phyloP scores from a whole-genome alignment of 1,140 invertebrate genomes.

The Ooceraea biroi region DNA sequence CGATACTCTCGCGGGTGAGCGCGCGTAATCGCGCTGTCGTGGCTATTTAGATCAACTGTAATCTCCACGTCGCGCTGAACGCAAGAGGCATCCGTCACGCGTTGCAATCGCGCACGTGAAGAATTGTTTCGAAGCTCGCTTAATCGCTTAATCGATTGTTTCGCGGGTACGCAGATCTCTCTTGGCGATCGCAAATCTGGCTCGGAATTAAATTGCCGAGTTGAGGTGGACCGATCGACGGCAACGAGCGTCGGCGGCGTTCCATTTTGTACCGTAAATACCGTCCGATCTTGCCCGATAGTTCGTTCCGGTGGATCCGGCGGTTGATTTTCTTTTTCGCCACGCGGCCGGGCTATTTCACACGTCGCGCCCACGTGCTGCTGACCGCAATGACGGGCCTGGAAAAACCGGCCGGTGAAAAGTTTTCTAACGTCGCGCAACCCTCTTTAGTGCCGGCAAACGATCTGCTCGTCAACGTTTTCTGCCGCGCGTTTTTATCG shows the following conservation, averaged over 20 bases:
- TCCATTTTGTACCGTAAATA: constrained; percentile 56
- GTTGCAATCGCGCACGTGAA: neutral
- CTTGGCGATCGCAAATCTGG: constrained; percentile 58
- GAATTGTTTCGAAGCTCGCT: constrained; percentile 37
- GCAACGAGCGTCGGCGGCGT: constrained; percentile 23
- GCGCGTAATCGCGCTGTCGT: no score
- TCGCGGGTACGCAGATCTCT: constrained; percentile 48
- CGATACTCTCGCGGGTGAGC: no score
- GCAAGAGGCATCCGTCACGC: neutral
- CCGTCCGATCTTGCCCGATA: constrained; percentile 50
- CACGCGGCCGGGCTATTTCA: neutral
- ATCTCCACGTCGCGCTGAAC: no score
- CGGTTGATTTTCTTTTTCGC: constrained; percentile 12
- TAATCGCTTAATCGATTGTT: constrained; percentile 51
- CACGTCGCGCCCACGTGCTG: constrained; percentile 6
- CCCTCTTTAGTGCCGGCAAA: constrained; percentile 44
- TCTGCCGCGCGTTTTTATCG: constrained; percentile 57
- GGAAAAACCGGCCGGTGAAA: constrained; percentile 28
- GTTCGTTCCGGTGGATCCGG: constrained; percentile 26
- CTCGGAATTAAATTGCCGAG: constrained; percentile 58
- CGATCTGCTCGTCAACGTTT: constrained; percentile 65
- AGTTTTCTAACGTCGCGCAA: constrained; percentile 34
- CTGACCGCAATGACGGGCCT: constrained; percentile 29
- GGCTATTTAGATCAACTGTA: no score
- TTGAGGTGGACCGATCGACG: constrained; percentile 43